These are phyloP conservation scores for Athetis lepigone DNA, from an alignment of 2,888 invertebrate genomes.

Conservation along the genomic window DNA sequence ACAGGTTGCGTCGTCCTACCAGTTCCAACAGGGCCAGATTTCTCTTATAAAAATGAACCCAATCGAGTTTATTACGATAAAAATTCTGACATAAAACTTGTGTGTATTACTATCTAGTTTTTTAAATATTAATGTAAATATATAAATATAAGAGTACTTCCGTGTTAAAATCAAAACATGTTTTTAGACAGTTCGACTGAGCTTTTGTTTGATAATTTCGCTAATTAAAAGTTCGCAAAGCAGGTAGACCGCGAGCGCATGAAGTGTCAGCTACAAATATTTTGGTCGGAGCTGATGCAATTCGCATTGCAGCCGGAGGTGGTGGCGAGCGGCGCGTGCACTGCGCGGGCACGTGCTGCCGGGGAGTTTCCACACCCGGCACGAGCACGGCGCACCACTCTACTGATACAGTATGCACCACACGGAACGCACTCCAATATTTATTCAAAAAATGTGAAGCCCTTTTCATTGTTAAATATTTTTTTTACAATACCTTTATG, in stretches of 20 bases:
- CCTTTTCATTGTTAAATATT: slow-evolving; percentile 46
- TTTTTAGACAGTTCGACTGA: slow-evolving; percentile 39
- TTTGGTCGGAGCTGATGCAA: slow-evolving; percentile 75
- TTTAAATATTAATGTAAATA: background rate
- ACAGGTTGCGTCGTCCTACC: slow-evolving; percentile 40
- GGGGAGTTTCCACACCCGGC: slow-evolving; percentile 77
- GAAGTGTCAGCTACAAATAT: slow-evolving; percentile 61
- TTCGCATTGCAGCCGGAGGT: slow-evolving; percentile 75
- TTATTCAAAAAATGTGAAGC: slow-evolving; percentile 31
- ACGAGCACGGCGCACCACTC: slow-evolving; percentile 59
- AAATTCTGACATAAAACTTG: slow-evolving; percentile 12
- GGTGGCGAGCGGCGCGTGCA: slow-evolving; percentile 69
- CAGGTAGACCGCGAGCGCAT: slow-evolving; percentile 69
- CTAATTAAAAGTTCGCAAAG: slow-evolving; percentile 72
- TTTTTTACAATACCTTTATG: slow-evolving; percentile 74
- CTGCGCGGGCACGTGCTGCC: slow-evolving; percentile 72
- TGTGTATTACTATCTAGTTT: background rate
- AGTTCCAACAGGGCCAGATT: slow-evolving; percentile 43
- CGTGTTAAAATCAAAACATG: slow-evolving; percentile 18
- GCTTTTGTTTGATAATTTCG: slow-evolving; percentile 63
- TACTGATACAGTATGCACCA: slow-evolving; percentile 57
- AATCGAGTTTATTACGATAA: background rate
- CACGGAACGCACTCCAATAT: slow-evolving; percentile 60
- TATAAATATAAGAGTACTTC: slow-evolving; percentile 2
- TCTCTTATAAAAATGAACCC: slow-evolving; percentile 22